A percentile compares a stretch with the other conserved stretches of the same genome.
Conservation (phyloP, 2,797 vertebrate genomes). For the Danio choprae region DNA sequence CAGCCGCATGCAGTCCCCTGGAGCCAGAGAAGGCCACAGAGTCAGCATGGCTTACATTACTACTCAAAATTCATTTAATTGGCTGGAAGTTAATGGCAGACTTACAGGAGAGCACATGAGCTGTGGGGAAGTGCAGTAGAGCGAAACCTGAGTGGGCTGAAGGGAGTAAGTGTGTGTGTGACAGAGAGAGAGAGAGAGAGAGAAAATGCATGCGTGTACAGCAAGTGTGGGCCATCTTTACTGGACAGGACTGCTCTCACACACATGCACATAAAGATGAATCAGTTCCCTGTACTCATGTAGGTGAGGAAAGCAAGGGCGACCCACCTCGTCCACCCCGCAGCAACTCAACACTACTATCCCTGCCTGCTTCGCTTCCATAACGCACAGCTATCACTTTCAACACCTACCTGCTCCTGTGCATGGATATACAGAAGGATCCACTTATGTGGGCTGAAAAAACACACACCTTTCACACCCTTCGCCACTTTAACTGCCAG, state of each 20-base stretch:
- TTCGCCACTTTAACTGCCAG: conserved; percentile 74
- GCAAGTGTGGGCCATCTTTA: conserved; percentile 45
- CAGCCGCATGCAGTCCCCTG: conserved; percentile 67
- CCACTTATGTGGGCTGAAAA: conserved; percentile 82
- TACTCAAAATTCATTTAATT: conserved; percentile 67
- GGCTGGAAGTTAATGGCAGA: conserved; percentile 71
- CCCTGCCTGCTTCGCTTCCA: conserved; percentile 78
- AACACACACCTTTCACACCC: conserved; percentile 81
- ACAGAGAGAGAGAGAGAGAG: conserved; percentile 24
- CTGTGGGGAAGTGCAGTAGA: conserved; percentile 54
- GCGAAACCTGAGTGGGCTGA: conserved; percentile 50
- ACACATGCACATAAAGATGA: conserved; percentile 64
- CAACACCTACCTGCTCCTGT: conserved; percentile 79
- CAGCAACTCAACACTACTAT: conserved; percentile 70
- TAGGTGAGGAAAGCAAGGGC: conserved; percentile 79
- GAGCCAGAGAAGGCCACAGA: conserved; percentile 63
- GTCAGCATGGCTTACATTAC: conserved; percentile 67
- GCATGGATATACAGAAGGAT: conserved; percentile 79
- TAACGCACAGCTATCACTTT: conserved; percentile 77
- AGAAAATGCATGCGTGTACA: conserved; percentile 20
- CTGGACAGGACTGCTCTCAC: conserved; percentile 47
- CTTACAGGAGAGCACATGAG: conserved; percentile 60
- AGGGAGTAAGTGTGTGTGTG: conserved; percentile 51
- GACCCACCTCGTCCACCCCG: conserved; percentile 73
- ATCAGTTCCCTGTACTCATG: conserved; percentile 71